phyloP scores from a whole-genome alignment of 2,797 vertebrate genomes.

The Myiotriccus ornatus region DNA sequence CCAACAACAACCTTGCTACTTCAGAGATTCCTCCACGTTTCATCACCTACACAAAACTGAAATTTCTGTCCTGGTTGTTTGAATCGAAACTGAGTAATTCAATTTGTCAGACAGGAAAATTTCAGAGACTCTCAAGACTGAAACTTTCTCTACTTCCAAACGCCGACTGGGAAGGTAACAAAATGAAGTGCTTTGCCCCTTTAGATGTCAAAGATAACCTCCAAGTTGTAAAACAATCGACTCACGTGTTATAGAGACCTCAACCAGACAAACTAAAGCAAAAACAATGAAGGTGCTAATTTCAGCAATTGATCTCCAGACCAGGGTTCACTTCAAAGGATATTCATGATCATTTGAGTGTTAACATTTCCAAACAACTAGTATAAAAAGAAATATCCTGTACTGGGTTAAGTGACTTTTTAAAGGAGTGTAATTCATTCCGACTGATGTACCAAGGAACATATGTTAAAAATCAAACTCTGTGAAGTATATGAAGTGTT shows the following conservation, averaged over 20 bases:
- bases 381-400: constrained; percentile 61
- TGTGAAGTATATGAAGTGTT: background rate
- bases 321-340: constrained; percentile 67
- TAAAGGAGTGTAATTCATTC: constrained; percentile 67
- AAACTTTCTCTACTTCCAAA: background rate
- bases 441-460: constrained; percentile 48
- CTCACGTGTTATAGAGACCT: background rate
- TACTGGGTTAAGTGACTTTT: constrained; percentile 65
- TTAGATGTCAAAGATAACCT: constrained; percentile 63
- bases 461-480: constrained; percentile 74
- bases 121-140: background rate
- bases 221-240: constrained; percentile 47
- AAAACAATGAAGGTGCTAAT: constrained; percentile 55
- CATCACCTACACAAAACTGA: background rate
- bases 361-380: constrained; percentile 68
- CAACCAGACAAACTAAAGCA: constrained; percentile 5
- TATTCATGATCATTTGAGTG: constrained; percentile 45
- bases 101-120: background rate
- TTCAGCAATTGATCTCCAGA: constrained; percentile 65
- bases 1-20: background rate
- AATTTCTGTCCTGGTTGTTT: background rate
- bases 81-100: background rate
- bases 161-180: background rate
- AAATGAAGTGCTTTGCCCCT: constrained; percentile 12
- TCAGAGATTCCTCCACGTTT: background rate